Conservation (phyloP, 2,113 vertebrate genomes). For the Xiphophorus maculatus region DNA sequence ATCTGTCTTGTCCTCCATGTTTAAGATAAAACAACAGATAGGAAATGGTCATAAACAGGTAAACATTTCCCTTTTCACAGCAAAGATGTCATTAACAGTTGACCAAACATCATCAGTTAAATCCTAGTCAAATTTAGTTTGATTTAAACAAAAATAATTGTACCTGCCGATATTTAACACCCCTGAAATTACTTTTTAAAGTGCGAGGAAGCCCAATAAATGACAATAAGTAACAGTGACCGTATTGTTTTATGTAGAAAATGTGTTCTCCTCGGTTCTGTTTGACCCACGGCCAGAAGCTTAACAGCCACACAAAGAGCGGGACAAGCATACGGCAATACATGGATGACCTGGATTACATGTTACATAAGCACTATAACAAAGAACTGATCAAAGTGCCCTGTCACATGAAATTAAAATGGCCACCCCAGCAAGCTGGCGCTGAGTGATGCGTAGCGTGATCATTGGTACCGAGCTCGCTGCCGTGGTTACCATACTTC, state of each 20-base stretch:
- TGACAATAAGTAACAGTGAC: background rate
- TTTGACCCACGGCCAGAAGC: background rate
- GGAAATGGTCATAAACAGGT: too few species aligned
- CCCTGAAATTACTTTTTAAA: background rate
- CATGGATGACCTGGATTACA: constrained; percentile 24
- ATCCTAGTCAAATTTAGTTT: background rate
- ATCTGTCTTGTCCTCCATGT: too few species aligned
- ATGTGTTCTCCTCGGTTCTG: background rate
- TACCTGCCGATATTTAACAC: too few species aligned
- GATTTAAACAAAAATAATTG: too few species aligned
- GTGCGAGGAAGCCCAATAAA: background rate
- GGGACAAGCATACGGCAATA: constrained; percentile 10
- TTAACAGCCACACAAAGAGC: background rate
- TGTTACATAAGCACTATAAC: constrained; percentile 32
- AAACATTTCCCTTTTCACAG: too few species aligned
- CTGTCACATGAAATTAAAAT: constrained; percentile 29
- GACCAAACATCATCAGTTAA: background rate
- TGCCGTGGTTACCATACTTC: background rate
- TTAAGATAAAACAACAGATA: too few species aligned
- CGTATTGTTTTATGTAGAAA: background rate
- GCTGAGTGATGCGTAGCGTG: background rate
- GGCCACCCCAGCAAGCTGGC: background rate
- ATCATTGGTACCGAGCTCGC: background rate
- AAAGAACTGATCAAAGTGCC: constrained; percentile 12
- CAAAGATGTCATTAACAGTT: too few species aligned